phyloP scores from a whole-genome alignment of 1,140 invertebrate genomes.

The Hypsibius dujardini region DNA sequence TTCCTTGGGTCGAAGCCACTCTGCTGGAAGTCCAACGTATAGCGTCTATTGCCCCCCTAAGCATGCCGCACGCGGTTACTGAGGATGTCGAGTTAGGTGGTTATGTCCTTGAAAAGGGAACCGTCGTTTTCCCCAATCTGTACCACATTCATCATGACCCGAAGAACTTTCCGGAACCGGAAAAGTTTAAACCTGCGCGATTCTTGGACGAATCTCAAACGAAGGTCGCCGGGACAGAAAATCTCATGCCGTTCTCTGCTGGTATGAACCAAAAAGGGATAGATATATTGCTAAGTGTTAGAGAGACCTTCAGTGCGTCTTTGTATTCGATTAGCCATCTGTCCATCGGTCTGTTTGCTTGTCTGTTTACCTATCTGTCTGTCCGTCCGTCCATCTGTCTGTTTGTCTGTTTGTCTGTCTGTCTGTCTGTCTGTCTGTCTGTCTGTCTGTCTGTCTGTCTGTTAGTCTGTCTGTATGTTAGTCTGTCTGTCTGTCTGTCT shows the following conservation, averaged over 20 bases:
- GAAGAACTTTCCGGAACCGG: background rate
- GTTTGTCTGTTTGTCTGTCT: no score
- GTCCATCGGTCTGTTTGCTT: no score
- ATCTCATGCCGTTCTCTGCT: background rate
- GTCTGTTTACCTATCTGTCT: no score
- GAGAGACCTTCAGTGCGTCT: background rate
- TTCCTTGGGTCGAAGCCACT: background rate
- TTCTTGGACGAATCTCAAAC: conserved; percentile 7
- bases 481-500: no score
- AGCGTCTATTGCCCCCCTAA: background rate
- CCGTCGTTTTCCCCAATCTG: conserved; percentile 19
- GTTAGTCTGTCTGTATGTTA: no score
- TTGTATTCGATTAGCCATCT: no score
- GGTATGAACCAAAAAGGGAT: background rate
- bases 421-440: no score
- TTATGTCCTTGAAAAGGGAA: conserved; percentile 16
- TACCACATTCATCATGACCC: conserved; percentile 20
- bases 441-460: no score
- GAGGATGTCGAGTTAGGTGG: background rate
- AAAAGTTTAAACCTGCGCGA: conserved; percentile 15
- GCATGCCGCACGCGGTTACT: background rate
- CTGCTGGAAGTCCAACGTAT: conserved; percentile 1
- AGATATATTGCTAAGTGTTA: background rate
- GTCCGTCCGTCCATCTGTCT: no score
- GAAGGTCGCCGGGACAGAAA: background rate